Conservation (phyloP, 2,888 invertebrate genomes). For the Tetheella fluctuosa region DNA sequence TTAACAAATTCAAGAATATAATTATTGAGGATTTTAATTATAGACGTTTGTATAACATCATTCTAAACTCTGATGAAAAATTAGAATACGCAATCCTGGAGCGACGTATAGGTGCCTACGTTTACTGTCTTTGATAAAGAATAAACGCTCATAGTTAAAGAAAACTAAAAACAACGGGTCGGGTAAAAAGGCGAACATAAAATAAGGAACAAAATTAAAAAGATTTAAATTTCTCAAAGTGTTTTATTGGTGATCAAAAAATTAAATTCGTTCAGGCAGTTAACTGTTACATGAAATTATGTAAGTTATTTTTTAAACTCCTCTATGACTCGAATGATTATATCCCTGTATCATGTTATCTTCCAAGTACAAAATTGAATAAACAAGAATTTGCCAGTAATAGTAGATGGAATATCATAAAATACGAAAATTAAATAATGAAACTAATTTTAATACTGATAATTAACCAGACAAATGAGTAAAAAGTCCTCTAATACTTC, state of each 20-base stretch:
- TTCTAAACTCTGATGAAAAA: too few relatives aligned
- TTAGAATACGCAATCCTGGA: too few relatives aligned
- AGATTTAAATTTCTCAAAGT: conserved; percentile 20
- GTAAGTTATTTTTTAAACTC: neutral
- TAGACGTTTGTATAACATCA: too few relatives aligned
- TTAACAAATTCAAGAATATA: too few relatives aligned
- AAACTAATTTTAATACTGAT: neutral
- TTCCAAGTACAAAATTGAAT: neutral
- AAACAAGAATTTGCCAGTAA: neutral
- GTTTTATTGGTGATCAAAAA: conserved; percentile 37
- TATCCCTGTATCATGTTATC: neutral
- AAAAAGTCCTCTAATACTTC: neutral
- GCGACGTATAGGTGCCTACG: too few relatives aligned
- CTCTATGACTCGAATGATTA: neutral
- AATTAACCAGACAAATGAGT: neutral
- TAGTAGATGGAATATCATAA: neutral
- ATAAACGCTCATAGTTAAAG: too few relatives aligned
- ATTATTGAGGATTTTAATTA: too few relatives aligned
- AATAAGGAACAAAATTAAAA: conserved; percentile 10
- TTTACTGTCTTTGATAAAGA: too few relatives aligned
- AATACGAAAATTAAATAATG: neutral
- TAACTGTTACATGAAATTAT: conserved; percentile 15
- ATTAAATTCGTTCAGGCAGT: conserved; percentile 60
- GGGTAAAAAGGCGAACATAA: too few relatives aligned
- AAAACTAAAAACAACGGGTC: too few relatives aligned